phyloP scores from a whole-genome alignment of 1,140 invertebrate genomes.

The Drosophila lacteicornis region DNA sequence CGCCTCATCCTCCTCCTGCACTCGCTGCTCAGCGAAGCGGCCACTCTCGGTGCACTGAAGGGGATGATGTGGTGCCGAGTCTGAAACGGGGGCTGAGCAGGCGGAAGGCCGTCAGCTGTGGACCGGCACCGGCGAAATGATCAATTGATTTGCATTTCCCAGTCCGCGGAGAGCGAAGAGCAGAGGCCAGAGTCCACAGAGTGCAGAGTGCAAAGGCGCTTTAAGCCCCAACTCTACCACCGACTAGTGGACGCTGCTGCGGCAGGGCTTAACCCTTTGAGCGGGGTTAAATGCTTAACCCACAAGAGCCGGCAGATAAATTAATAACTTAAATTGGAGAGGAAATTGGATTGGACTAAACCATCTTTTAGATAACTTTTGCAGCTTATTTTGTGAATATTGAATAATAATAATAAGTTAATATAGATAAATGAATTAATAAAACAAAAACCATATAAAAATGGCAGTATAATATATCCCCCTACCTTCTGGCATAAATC shows the following conservation, averaged over 20 bases:
- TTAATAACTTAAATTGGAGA: no score
- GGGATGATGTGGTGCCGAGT: slow-evolving; percentile 1
- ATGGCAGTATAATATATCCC: not conserved
- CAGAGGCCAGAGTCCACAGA: not conserved
- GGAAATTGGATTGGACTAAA: no score
- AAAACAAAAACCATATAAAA: no score
- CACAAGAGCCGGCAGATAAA: not conserved
- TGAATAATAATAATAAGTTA: not conserved
- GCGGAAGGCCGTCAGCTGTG: slow-evolving; percentile 5
- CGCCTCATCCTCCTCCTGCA: not conserved
- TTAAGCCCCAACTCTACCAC: slow-evolving; percentile 16
- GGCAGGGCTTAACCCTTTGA: slow-evolving; percentile 7
- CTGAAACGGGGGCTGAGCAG: not conserved
- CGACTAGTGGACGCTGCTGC: slow-evolving; percentile 25
- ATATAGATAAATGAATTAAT: not conserved
- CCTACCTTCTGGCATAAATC: no score
- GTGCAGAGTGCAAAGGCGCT: slow-evolving; percentile 29
- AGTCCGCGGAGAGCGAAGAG: slow-evolving; percentile 1
- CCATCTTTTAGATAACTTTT: no score
- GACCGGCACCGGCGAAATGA: slow-evolving; percentile 51
- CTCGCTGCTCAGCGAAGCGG: slow-evolving; percentile 45
- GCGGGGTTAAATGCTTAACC: slow-evolving; percentile 18
- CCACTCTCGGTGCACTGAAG: slow-evolving; percentile 38
- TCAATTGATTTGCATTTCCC: slow-evolving; percentile 78
- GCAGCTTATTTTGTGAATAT: no score